Percentiles rank a stretch among this genome's conserved stretches.
These are phyloP conservation scores for Stramonita haemastoma DNA, from an alignment of 2,888 invertebrate species.

Conservation along the genomic window DNA sequence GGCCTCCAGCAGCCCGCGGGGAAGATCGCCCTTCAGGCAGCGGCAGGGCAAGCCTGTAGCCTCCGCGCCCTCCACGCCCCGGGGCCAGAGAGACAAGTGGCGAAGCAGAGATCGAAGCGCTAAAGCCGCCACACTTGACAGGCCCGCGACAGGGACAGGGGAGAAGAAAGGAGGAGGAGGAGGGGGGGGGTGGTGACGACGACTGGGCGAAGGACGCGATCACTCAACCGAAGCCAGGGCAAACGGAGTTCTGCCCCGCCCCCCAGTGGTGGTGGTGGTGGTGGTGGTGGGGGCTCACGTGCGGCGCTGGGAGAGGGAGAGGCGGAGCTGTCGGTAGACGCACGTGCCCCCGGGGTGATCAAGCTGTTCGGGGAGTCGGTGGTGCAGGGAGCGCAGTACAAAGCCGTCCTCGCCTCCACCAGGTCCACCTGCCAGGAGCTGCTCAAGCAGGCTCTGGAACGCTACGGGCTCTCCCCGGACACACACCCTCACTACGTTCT, in stretches of 20 bases:
- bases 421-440: slow-evolving; percentile 70
- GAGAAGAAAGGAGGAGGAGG: background rate
- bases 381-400: slow-evolving; percentile 70
- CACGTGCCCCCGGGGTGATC: slow-evolving; percentile 69
- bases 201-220: slow-evolving; percentile 20
- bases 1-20: background rate
- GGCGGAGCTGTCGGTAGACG: slow-evolving; percentile 68
- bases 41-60: background rate
- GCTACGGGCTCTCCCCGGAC: slow-evolving; percentile 63
- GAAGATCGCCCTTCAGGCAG: background rate
- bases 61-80: slow-evolving; percentile 4
- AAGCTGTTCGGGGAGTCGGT: slow-evolving; percentile 72
- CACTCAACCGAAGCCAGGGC: slow-evolving; percentile 24
- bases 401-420: slow-evolving; percentile 71
- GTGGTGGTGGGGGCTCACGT: slow-evolving; percentile 8
- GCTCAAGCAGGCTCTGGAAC: slow-evolving; percentile 71
- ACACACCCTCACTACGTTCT: slow-evolving; percentile 66
- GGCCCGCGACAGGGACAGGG: background rate
- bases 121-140: slow-evolving; percentile 13
- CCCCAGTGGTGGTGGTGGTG: background rate
- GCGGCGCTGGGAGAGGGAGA: background rate
- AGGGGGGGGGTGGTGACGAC: background rate
- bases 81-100: slow-evolving; percentile 24
- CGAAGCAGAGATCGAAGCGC: slow-evolving; percentile 12
- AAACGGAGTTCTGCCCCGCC: slow-evolving; percentile 31